Evolutionary conservation across 2,113 vertebrate species (phyloP).

Genomic region (Paramisgurnus dabryanus): DNA sequence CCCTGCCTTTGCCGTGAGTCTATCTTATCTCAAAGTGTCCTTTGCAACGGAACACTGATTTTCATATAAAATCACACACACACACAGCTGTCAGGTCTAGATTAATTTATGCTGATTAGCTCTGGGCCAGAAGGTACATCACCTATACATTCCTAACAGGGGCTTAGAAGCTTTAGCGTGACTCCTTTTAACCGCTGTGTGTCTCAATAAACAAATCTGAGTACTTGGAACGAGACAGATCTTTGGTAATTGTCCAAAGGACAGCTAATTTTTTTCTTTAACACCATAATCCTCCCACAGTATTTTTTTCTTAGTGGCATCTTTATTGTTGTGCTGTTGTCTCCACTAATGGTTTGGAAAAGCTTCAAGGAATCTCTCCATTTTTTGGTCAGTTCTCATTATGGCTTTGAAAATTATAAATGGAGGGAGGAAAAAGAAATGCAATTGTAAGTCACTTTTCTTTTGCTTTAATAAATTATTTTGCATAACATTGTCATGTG

Average conservation of each 20-base stretch:
- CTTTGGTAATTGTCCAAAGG: slow-evolving; percentile 25
- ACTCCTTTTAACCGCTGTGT: slow-evolving; percentile 3
- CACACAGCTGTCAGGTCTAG: slow-evolving; percentile 6
- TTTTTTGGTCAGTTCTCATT: too few relatives aligned
- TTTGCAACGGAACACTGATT: slow-evolving; percentile 49
- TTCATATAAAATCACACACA: slow-evolving; percentile 47
- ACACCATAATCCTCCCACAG: neutral
- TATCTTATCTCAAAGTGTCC: slow-evolving; percentile 44
- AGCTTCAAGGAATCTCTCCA: neutral
- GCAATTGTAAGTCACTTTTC: too few relatives aligned
- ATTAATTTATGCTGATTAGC: slow-evolving; percentile 56
- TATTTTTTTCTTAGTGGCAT: neutral
- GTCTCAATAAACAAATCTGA: slow-evolving; percentile 28
- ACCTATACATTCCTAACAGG: slow-evolving; percentile 6
- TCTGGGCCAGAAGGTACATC: slow-evolving; percentile 27
- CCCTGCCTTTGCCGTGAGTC: slow-evolving; percentile 35
- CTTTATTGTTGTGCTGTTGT: slow-evolving; percentile 55
- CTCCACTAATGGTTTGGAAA: neutral
- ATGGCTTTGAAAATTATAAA: too few relatives aligned
- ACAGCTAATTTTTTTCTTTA: neutral
- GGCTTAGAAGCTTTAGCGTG: slow-evolving; percentile 31
- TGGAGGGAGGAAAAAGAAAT: too few relatives aligned
- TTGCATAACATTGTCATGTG: too few relatives aligned
- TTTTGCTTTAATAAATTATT: too few relatives aligned
- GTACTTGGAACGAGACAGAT: slow-evolving; percentile 39